Evolutionary conservation across 2,797 vertebrate species (phyloP).

Genomic region (Dipus sagitta): DNA sequence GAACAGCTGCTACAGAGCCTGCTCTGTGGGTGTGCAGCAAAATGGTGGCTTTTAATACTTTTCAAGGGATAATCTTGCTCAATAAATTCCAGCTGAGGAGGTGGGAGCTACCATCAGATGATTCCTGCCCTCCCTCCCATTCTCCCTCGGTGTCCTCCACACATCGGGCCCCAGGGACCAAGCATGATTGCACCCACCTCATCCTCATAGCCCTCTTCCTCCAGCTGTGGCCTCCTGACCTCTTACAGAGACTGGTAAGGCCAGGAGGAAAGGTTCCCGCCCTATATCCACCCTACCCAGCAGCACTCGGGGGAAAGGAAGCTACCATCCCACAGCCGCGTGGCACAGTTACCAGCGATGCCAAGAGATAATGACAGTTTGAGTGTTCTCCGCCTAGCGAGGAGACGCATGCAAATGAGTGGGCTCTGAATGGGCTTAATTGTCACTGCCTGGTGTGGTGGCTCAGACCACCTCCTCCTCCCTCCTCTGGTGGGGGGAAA

Average conservation of each 20-base stretch:
- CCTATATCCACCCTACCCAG: conserved; percentile 54
- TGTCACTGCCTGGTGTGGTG: conserved; percentile 82
- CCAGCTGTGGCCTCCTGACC: not conserved
- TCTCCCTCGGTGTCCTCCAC: not conserved
- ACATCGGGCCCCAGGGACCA: not conserved
- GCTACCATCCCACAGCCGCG: conserved; percentile 64
- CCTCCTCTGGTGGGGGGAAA: not conserved
- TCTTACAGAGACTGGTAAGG: not conserved
- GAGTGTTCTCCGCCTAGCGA: conserved; percentile 88
- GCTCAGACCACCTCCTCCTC: conserved; percentile 77
- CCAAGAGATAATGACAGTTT: conserved; percentile 89
- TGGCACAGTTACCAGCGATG: conserved; percentile 80
- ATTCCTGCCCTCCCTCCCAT: not conserved
- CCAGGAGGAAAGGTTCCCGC: not conserved
- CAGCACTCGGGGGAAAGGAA: conserved; percentile 55
- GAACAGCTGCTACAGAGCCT: conserved; percentile 60
- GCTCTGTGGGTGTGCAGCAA: conserved; percentile 31
- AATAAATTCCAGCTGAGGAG: conserved; percentile 66
- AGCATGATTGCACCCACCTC: not conserved
- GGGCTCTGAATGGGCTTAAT: conserved; percentile 85
- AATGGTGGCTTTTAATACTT: conserved; percentile 79
- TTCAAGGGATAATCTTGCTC: conserved; percentile 48
- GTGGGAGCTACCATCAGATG: conserved; percentile 27
- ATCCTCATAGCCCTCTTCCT: not conserved
- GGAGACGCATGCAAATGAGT: conserved; percentile 89